phyloP scores from a whole-genome alignment of 1,140 invertebrate genomes.

The Drosophila nigrodunni region DNA sequence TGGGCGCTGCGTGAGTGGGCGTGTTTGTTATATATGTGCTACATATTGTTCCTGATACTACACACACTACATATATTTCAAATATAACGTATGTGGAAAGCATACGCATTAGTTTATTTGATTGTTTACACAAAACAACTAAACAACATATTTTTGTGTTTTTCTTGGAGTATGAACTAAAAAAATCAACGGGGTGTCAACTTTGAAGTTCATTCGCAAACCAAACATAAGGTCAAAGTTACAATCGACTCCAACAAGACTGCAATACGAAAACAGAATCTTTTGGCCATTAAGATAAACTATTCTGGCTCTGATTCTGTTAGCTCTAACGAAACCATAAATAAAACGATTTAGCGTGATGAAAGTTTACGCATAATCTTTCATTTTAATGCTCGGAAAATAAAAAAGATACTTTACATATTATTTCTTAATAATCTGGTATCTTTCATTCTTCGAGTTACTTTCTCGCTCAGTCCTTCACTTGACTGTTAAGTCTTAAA shows the following conservation, averaged over 20 bases:
- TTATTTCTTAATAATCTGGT: too few relatives aligned
- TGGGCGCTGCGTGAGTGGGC: constrained; percentile 48
- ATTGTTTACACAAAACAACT: constrained; percentile 59
- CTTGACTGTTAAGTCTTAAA: too few relatives aligned
- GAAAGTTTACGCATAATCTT: neutral
- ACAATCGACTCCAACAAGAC: neutral
- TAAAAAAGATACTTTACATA: too few relatives aligned
- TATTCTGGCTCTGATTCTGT: neutral
- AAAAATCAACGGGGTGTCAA: constrained; percentile 29
- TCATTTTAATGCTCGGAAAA: neutral
- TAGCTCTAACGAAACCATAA: neutral
- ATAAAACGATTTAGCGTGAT: neutral
- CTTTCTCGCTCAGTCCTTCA: too few relatives aligned
- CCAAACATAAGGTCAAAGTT: constrained; percentile 45
- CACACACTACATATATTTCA: constrained; percentile 13
- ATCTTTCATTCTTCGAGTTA: too few relatives aligned
- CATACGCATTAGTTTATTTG: constrained; percentile 69
- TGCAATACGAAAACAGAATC: neutral
- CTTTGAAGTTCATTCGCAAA: constrained; percentile 36
- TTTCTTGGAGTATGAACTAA: neutral
- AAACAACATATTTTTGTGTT: constrained; percentile 39
- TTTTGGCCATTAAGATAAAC: neutral
- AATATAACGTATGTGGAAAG: constrained; percentile 60
- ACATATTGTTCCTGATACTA: constrained; percentile 13
- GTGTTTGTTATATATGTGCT: constrained; percentile 16